Percentiles rank a stretch among this genome's conserved stretches.
These are phyloP conservation scores for Agrotis puta DNA, from an alignment of 2,888 invertebrate genomes.

Conservation along the genomic window DNA sequence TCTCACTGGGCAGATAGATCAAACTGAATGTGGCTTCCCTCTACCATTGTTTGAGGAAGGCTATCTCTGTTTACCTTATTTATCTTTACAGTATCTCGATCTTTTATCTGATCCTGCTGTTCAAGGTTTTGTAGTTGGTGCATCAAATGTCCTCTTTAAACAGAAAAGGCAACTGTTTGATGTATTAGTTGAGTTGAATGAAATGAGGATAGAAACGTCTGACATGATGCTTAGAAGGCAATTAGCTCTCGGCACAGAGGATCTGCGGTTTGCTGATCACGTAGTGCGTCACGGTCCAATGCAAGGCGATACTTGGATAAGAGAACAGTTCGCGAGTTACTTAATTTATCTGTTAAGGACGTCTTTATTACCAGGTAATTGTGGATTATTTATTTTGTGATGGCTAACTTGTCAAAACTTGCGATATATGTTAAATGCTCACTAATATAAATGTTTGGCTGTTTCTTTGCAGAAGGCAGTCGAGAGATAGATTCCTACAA, in stretches of 20 bases:
- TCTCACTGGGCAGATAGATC: conserved; percentile 92
- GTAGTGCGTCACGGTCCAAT: conserved; percentile 93
- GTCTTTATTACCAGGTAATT: conserved; percentile 93
- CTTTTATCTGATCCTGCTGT: conserved; percentile 96
- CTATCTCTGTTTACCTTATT: conserved; percentile 98
- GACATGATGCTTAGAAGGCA: conserved; percentile 95
- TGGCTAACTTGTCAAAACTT: not conserved
- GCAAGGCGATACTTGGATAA: conserved; percentile 99
- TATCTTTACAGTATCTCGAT: conserved; percentile 98
- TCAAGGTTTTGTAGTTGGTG: conserved; percentile 97
- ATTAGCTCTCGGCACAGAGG: conserved; percentile 97
- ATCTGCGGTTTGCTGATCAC: conserved; percentile 98
- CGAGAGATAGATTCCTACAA: conserved; percentile 97
- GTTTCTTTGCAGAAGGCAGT: conserved; percentile 92
- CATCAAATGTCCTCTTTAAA: conserved; percentile 99
- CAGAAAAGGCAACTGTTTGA: conserved; percentile 98
- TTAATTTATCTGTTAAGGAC: conserved; percentile 95
- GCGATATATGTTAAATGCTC: not conserved
- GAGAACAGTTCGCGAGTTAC: conserved; percentile 97
- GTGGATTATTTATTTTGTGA: not conserved
- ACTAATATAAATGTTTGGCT: conserved; percentile 7
- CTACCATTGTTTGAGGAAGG: conserved; percentile 97
- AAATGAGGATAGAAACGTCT: conserved; percentile 95
- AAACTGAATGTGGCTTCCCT: conserved; percentile 96
- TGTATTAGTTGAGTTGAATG: conserved; percentile 97